These are phyloP conservation scores for Diogma glabrata DNA, from an alignment of 2,888 invertebrate species.

Conservation along the genomic window DNA sequence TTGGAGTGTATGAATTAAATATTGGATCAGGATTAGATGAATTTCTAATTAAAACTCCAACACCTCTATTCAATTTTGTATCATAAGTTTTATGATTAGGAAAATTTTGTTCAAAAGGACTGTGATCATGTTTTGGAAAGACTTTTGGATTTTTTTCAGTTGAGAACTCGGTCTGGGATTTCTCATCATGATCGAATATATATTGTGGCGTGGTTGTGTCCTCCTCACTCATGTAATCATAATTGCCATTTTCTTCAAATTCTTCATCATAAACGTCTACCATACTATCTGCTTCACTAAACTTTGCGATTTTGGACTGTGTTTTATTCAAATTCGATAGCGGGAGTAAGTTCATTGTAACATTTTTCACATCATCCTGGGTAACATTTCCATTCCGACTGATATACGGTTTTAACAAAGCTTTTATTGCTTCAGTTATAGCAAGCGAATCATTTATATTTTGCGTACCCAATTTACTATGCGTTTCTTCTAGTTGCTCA, in stretches of 20 bases:
- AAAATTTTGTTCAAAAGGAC: no score
- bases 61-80: no score
- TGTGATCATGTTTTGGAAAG: no score
- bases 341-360: constrained; percentile 18
- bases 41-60: no score
- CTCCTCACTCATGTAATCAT: constrained; percentile 4
- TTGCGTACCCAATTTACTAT: neutral
- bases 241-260: neutral
- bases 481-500: neutral
- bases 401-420: constrained; percentile 29
- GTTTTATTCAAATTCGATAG: neutral
- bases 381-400: constrained; percentile 27
- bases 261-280: neutral
- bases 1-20: no score
- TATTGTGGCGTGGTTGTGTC: neutral
- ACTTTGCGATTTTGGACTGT: neutral
- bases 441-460: constrained; percentile 15
- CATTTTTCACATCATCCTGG: constrained; percentile 23
- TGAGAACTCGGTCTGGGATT: neutral
- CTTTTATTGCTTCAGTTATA: constrained; percentile 29
- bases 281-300: neutral
- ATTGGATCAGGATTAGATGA: no score
- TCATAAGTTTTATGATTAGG: no score
- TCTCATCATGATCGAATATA: neutral
- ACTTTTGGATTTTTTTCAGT: no score